These are phyloP conservation scores for Yponomeuta evonymella DNA, from an alignment of 2,888 invertebrate species.

Conservation along the genomic window DNA sequence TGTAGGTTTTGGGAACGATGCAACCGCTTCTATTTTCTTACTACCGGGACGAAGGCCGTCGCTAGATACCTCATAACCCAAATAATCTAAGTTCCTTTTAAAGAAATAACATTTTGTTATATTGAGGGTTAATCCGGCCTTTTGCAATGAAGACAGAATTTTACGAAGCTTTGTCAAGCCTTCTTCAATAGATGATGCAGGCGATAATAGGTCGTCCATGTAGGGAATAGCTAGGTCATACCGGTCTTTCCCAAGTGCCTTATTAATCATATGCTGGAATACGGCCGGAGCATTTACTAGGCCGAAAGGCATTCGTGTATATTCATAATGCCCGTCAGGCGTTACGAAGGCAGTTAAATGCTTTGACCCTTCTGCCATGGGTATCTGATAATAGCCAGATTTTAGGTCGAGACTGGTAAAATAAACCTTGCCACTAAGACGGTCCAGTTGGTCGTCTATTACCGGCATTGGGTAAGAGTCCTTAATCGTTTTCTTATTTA, in stretches of 20 bases:
- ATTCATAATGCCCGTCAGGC: slow-evolving; percentile 35
- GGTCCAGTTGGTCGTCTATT: slow-evolving; percentile 34
- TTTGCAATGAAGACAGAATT: slow-evolving; percentile 20
- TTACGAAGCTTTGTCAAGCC: slow-evolving; percentile 18
- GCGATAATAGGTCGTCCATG: slow-evolving; percentile 34
- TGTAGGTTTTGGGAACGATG: too few relatives aligned
- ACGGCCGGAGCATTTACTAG: too few relatives aligned
- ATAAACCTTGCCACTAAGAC: slow-evolving; percentile 26
- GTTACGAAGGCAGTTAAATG: slow-evolving; percentile 37
- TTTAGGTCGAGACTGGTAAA: slow-evolving; percentile 29
- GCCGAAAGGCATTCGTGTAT: slow-evolving; percentile 26
- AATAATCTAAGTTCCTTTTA: neutral
- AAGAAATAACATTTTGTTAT: slow-evolving; percentile 18
- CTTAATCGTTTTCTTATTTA: slow-evolving; percentile 27
- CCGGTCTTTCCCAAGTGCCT: slow-evolving; percentile 18
- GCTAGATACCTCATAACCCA: too few relatives aligned
- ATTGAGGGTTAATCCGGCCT: slow-evolving; percentile 22
- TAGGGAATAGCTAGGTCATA: slow-evolving; percentile 23
- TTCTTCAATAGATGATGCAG: slow-evolving; percentile 21
- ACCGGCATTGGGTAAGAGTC: slow-evolving; percentile 31
- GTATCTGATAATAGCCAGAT: slow-evolving; percentile 34
- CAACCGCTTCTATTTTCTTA: too few relatives aligned
- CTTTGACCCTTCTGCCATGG: slow-evolving; percentile 24
- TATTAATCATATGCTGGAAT: slow-evolving; percentile 29
- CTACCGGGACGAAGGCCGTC: too few relatives aligned